phyloP scores from a whole-genome alignment of 2,113 vertebrate genomes.

The Pionites leucogaster region DNA sequence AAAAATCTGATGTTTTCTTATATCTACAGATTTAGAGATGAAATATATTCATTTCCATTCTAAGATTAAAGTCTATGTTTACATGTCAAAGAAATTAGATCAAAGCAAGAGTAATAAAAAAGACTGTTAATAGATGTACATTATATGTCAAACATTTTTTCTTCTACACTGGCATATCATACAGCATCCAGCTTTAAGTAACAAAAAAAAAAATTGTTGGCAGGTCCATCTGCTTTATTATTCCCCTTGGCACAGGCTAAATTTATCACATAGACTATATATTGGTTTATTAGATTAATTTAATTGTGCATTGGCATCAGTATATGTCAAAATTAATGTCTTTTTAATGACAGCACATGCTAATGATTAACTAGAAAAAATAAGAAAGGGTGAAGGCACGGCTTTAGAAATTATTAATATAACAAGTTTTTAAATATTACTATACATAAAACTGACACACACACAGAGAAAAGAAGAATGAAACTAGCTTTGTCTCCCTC shows the following conservation, averaged over 20 bases:
- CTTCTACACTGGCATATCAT: neutral
- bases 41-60: neutral
- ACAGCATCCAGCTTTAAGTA: neutral
- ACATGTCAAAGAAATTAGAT: neutral
- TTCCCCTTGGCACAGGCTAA: neutral
- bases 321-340: neutral
- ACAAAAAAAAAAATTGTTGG: neutral
- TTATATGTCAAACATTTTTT: neutral
- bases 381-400: neutral
- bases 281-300: neutral
- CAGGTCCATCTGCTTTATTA: neutral
- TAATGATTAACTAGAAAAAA: neutral
- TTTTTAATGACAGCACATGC: slow-evolving; percentile 20
- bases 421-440: neutral
- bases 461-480: too few species aligned
- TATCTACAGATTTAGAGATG: neutral
- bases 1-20: neutral
- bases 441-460: neutral
- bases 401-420: neutral
- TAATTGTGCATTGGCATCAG: neutral
- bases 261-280: neutral
- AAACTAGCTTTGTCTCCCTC: neutral
- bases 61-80: neutral
- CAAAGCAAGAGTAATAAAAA: neutral
- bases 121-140: neutral